phyloP scores from a whole-genome alignment of 2,797 vertebrate species.

The Microcaecilia unicolor region DNA sequence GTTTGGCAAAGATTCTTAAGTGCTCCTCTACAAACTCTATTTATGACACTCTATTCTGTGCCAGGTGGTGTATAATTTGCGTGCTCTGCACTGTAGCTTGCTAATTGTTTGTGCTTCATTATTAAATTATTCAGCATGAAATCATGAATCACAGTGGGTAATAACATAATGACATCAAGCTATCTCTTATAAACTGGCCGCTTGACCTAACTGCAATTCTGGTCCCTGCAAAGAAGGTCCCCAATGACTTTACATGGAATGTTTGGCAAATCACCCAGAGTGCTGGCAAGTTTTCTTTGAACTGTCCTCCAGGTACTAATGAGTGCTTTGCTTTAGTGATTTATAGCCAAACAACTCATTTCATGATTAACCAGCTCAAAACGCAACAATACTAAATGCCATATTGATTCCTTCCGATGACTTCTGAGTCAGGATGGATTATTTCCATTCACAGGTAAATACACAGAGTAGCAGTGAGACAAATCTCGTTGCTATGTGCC shows the following conservation, averaged over 20 bases:
- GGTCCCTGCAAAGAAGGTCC: too few species aligned
- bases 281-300: background rate
- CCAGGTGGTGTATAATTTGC: background rate
- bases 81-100: too few species aligned
- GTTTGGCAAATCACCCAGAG: too few species aligned
- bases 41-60: background rate
- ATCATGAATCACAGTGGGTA: too few species aligned
- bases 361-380: background rate
- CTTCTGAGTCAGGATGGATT: background rate
- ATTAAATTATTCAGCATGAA: too few species aligned
- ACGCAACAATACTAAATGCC: background rate
- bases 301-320: background rate
- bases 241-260: too few species aligned
- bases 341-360: background rate
- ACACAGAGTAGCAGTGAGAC: background rate
- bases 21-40: background rate
- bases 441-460: background rate
- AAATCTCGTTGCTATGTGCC: background rate
- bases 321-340: background rate
- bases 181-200: too few species aligned
- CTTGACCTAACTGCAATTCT: too few species aligned
- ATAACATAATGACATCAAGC: too few species aligned
- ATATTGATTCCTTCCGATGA: background rate
- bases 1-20: background rate
- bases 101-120: too few species aligned